Percentiles rank a stretch among this genome's conserved stretches.
phyloP scores from a whole-genome alignment of 2,888 invertebrate genomes.

The Brenthis daphne region DNA sequence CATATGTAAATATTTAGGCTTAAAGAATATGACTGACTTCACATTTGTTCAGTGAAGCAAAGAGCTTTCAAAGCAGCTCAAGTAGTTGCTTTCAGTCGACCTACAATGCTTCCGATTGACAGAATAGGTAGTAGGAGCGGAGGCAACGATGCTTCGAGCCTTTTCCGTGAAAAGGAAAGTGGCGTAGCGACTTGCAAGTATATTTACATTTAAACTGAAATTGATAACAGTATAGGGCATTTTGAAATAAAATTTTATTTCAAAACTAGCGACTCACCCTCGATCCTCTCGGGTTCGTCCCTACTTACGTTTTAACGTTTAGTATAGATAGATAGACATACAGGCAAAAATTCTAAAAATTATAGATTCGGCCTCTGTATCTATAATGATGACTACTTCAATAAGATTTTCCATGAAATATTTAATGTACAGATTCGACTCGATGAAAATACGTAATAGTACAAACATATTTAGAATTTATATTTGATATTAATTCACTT shows the following conservation, averaged over 20 bases:
- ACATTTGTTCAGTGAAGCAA: conserved; percentile 20
- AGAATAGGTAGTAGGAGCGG: conserved; percentile 11
- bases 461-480: too few relatives aligned
- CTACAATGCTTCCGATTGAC: conserved; percentile 30
- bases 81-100: conserved; percentile 27
- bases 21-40: neutral
- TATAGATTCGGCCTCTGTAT: too few relatives aligned
- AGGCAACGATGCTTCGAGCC: conserved; percentile 10
- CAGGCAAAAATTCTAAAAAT: too few relatives aligned
- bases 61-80: conserved; percentile 14
- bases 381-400: too few relatives aligned
- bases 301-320: too few relatives aligned
- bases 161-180: conserved; percentile 20
- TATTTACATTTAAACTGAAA: conserved; percentile 4
- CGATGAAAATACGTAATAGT: too few relatives aligned
- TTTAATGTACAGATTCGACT: too few relatives aligned
- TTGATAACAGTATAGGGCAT: neutral
- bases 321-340: too few relatives aligned
- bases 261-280: neutral
- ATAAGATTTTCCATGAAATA: too few relatives aligned
- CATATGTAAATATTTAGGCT: neutral
- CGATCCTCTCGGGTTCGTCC: too few relatives aligned
- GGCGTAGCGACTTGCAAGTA: conserved; percentile 2
- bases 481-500: neutral
- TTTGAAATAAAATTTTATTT: neutral